These are phyloP conservation scores for Acleris emargana DNA, from an alignment of 2,888 invertebrate species.

Conservation along the genomic window DNA sequence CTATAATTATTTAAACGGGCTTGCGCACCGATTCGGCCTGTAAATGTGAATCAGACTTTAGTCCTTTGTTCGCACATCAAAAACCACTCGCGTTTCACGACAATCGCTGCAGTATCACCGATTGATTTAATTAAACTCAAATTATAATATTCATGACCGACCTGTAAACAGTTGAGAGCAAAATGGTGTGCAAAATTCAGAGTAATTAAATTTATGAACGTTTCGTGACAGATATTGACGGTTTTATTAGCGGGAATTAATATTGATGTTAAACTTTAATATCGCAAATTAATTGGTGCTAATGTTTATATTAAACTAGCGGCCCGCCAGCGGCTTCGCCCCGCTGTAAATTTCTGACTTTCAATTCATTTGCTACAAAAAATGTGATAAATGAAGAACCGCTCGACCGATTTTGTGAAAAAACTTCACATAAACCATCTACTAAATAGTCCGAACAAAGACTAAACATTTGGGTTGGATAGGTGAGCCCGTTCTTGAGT, in stretches of 20 bases:
- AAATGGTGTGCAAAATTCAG: constrained; percentile 19
- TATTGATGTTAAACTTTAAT: constrained; percentile 47
- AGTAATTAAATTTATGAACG: constrained; percentile 20
- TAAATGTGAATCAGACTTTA: no score
- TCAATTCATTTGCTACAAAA: no score
- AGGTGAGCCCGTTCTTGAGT: no score
- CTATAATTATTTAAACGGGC: no score
- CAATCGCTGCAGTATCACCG: not conserved
- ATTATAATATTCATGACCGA: constrained; percentile 28
- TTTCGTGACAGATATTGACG: constrained; percentile 48
- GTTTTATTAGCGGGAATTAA: constrained; percentile 59
- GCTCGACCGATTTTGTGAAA: no score
- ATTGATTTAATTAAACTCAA: constrained; percentile 17
- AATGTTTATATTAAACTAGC: constrained; percentile 4
- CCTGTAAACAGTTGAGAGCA: constrained; percentile 12
- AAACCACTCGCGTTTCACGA: not conserved
- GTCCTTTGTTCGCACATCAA: not conserved
- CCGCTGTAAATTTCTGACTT: no score
- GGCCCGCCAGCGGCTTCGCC: no score
- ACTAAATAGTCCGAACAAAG: no score
- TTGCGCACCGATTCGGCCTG: no score
- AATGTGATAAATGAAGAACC: no score
- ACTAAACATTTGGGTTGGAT: no score
- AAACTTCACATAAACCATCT: no score
- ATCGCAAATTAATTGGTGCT: constrained; percentile 26